Conservation (phyloP, 2,797 vertebrate species). For the Myotis findleyi region DNA sequence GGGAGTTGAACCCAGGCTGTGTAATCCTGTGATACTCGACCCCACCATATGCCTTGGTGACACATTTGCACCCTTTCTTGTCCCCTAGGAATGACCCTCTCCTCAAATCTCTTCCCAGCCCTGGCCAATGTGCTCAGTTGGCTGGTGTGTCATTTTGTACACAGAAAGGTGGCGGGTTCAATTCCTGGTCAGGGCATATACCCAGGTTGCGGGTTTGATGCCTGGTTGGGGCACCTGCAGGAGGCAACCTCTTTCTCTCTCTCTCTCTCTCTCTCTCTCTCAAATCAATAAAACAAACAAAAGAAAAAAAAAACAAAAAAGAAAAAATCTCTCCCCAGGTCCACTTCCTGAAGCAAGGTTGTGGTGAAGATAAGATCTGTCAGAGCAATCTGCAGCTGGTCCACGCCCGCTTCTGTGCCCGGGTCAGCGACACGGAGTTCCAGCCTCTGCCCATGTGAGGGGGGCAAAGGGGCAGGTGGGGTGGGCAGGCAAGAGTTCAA, state of each 20-base stretch:
- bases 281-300: not conserved
- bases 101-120: constrained; percentile 82
- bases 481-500: not conserved
- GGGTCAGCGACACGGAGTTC: constrained; percentile 89
- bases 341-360: constrained; percentile 96
- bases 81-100: not conserved
- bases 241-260: not conserved
- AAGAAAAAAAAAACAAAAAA: not conserved
- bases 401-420: constrained; percentile 90
- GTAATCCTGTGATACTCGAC: not conserved
- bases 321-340: constrained; percentile 86
- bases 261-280: not conserved
- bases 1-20: not conserved
- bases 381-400: constrained; percentile 95
- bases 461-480: not conserved
- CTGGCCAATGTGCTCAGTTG: not conserved
- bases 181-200: not conserved
- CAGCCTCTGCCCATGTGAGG: constrained; percentile 91
- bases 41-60: not conserved
- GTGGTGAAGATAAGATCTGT: constrained; percentile 95
- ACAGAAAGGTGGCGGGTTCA: not conserved
- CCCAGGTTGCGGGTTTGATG: not conserved
- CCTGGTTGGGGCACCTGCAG: not conserved
- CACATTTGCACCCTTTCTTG: not conserved
- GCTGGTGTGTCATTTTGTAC: not conserved